Conservation (phyloP, 2,888 invertebrate species). For the Eupithecia abbreviata region DNA sequence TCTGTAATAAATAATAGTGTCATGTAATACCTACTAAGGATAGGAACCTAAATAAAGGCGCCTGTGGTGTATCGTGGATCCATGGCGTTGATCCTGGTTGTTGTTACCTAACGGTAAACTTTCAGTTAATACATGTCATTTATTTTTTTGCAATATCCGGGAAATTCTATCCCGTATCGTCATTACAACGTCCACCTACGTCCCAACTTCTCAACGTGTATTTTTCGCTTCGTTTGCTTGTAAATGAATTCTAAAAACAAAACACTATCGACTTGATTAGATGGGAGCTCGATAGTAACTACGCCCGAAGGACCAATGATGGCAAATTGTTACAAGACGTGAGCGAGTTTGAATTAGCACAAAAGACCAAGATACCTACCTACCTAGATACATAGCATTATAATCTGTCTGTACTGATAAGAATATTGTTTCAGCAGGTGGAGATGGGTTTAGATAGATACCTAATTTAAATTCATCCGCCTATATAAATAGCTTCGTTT, state of each 20-base stretch:
- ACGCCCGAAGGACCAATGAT: constrained; percentile 25
- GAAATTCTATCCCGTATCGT: neutral
- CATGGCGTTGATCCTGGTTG: neutral
- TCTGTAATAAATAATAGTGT: neutral
- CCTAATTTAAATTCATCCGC: constrained; percentile 21
- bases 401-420: constrained; percentile 19
- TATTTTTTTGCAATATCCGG: neutral
- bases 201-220: neutral
- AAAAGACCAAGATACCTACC: constrained; percentile 14
- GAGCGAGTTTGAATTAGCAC: constrained; percentile 27
- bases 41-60: too few species aligned
- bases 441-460: neutral
- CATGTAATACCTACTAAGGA: neutral
- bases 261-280: constrained; percentile 23
- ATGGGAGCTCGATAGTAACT: constrained; percentile 17
- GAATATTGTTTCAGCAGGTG: constrained; percentile 24
- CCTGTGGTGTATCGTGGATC: neutral
- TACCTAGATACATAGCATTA: constrained; percentile 4
- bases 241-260: constrained; percentile 14
- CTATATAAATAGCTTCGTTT: constrained; percentile 15
- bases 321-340: constrained; percentile 26
- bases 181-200: neutral
- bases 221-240: constrained; percentile 10
- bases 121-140: neutral
- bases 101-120: neutral